Conservation (phyloP, 2,797 vertebrate genomes). For the Myotis findleyi region DNA sequence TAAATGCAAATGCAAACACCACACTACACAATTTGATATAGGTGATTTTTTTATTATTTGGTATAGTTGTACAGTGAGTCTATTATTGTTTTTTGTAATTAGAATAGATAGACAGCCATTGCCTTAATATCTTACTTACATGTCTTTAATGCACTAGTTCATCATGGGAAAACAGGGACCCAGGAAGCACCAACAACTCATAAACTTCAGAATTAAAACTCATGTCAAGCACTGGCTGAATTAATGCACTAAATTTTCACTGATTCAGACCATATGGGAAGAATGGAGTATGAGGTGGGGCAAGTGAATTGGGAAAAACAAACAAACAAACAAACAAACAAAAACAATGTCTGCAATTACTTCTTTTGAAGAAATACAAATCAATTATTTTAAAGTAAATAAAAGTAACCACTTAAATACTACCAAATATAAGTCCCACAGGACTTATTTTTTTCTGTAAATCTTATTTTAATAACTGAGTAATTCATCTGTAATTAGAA, state of each 20-base stretch:
- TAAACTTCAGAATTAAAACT: not conserved
- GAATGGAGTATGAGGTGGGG: not conserved
- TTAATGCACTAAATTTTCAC: not conserved
- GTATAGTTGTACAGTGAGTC: not conserved
- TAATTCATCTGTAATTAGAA: constrained; percentile 71
- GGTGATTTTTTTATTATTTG: not conserved
- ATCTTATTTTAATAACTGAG: constrained; percentile 64
- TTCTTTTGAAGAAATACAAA: constrained; percentile 34
- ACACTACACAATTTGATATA: not conserved
- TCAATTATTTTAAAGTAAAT: constrained; percentile 57
- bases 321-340: too few species aligned
- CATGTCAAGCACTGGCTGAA: not conserved
- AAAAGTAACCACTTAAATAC: constrained; percentile 44
- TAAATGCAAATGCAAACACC: constrained; percentile 3
- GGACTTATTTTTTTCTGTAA: constrained; percentile 31
- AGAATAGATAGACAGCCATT: not conserved
- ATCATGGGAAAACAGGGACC: not conserved
- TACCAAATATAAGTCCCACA: constrained; percentile 1
- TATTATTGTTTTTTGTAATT: not conserved
- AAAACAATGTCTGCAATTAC: constrained; percentile 22
- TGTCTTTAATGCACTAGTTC: not conserved
- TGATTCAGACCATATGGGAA: not conserved
- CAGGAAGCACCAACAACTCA: not conserved
- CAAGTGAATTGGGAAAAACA: not conserved
- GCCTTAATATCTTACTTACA: not conserved